Evolutionary conservation across 2,797 vertebrate genomes (phyloP), one percentile per base, ranked within the genome.

Genomic region (Ceyx erithaca): DNA sequence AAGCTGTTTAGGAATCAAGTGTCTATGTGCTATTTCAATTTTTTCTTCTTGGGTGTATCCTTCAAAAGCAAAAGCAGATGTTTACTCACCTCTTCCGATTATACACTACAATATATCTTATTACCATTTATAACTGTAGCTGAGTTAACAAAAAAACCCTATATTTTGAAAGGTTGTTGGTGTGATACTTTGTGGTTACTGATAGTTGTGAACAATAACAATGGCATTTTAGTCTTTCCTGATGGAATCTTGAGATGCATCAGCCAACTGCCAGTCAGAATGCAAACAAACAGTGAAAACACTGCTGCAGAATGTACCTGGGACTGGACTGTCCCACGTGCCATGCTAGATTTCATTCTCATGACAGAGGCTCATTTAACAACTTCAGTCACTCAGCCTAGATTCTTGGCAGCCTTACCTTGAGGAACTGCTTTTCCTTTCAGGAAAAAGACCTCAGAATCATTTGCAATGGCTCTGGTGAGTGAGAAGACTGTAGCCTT

Each of bases 31-130:
- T n/a, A 99, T 99, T 97, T 99, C 99, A 55, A 99, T 97, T 97
- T 99, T 99, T 96, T 99, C 99, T 92, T 99, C 99, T 91, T 99
- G 99, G 4, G 99, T 99, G 92, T 99, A 99, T 16, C 99, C 99
- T 99, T 96, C 12, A 82, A 82, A 77, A 85, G 41, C 86, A 79
- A 77, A 75, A n/a, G 1, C 2, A 28, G 5, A 3, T 6, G 25
- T 43, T 79, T 40, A 58, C 30, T 82, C 9, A 40, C 23, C 3
- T 72, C 73, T 46, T 73, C 46, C 66, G 68, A 7, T 62, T 77
- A 37, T 9, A 20, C 0, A 22, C 35, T 55, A 70, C 9, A 52
- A 69, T 17, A 16, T 10, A 80, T 23, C 57, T 43, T 85, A 14
- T 45, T 62, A 71, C 7, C 5, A 71, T 73, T 89, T 76, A 77